A percentile compares a stretch with the other conserved stretches of the same genome.
phyloP scores from a whole-genome alignment of 2,797 vertebrate genomes.

The Enteromius mattozi region DNA sequence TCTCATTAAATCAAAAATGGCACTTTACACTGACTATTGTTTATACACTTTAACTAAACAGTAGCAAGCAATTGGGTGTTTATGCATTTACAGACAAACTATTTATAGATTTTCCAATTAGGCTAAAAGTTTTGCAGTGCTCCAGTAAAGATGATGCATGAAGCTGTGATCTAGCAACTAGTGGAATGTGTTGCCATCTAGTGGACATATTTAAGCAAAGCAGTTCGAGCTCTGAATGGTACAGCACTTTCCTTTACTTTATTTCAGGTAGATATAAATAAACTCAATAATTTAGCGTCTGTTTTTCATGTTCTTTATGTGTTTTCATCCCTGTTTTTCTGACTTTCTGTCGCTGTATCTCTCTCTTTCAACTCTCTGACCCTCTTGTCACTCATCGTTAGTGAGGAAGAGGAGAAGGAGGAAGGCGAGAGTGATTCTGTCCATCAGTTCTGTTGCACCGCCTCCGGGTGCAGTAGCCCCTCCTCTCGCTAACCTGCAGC shows the following conservation, averaged over 20 bases:
- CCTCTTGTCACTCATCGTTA: constrained; percentile 62
- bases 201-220: constrained; percentile 38
- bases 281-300: not conserved
- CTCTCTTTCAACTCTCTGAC: constrained; percentile 47
- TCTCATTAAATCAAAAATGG: not conserved
- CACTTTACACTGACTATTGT: not conserved
- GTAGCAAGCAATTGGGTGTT: not conserved
- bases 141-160: not conserved
- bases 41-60: not conserved
- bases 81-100: not conserved
- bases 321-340: constrained; percentile 26
- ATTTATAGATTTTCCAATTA: not conserved
- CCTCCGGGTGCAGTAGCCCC: constrained; percentile 81
- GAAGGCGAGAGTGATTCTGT: constrained; percentile 73
- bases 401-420: constrained; percentile 69
- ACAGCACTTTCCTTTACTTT: too few species aligned
- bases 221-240: not conserved
- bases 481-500: constrained; percentile 80
- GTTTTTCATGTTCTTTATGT: constrained; percentile 25
- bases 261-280: not conserved
- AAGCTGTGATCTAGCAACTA: not conserved
- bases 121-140: not conserved
- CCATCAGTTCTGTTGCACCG: constrained; percentile 84
- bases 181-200: constrained; percentile 56
- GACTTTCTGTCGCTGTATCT: constrained; percentile 45